Evolutionary conservation across 2,797 vertebrate genomes (phyloP).

Genomic region (Valencia hispanica): DNA sequence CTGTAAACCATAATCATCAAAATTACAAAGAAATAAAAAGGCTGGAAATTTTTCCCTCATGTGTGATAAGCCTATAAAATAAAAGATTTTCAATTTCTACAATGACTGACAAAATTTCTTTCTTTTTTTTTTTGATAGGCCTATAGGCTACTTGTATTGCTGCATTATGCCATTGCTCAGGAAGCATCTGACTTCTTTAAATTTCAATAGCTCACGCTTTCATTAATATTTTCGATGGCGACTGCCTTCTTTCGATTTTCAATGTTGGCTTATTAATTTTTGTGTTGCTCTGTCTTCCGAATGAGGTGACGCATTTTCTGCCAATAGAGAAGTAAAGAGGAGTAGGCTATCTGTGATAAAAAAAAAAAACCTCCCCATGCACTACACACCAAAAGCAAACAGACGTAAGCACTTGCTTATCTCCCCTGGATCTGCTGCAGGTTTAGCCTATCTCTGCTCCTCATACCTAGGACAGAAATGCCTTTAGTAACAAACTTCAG

Average conservation of each 20-base stretch:
- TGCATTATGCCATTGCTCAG: neutral
- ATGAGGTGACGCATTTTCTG: constrained; percentile 44
- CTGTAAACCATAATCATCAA: no score
- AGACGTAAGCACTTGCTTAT: constrained; percentile 32
- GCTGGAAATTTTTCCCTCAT: no score
- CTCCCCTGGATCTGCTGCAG: neutral
- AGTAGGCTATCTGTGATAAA: constrained; percentile 47
- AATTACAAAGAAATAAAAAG: no score
- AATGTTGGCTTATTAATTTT: neutral
- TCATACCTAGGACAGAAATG: constrained; percentile 2
- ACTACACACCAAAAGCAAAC: constrained; percentile 77
- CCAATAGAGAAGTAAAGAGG: constrained; percentile 31
- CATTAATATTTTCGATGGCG: neutral
- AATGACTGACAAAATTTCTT: no score
- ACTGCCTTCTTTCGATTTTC: no score
- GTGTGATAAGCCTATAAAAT: no score
- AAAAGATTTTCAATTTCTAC: no score
- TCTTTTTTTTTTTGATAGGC: no score
- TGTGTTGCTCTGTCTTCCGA: constrained; percentile 1
- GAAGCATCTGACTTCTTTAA: neutral
- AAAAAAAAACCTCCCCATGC: constrained; percentile 18
- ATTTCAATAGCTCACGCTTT: neutral
- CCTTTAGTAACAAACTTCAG: neutral
- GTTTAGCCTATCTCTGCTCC: neutral
- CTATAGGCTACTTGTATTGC: no score